Base-by-base conservation (phyloP, 2,888 invertebrate genomes). In the Heliconius ismenius region DNA sequence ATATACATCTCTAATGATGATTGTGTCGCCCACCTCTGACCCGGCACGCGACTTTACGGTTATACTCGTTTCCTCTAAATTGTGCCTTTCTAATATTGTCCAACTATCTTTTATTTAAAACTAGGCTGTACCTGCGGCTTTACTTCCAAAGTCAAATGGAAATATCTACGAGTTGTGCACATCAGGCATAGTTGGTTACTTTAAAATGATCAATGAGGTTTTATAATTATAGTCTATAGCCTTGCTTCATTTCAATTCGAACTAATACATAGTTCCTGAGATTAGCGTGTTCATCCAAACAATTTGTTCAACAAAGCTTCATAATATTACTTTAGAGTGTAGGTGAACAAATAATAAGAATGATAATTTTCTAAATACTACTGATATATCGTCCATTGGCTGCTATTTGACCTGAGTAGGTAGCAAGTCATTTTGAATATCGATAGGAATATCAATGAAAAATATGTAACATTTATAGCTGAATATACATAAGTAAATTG, bases 21-120 rank as follows among this genome's bases (percentile, higher is more conserved):
- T 79, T 75, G 77, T 78, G 77, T 79, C 82, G 83, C 83, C 83
- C 84, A 85, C 84, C 84, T 84, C 49, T 83, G 84, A 84, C 83
- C 83, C 79, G 81, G 81, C 84, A 83, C 83, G 83, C 82, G 83
- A 79, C 82, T 75, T 73, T 73, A 73, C 73, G 73, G 73, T 73
- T 63, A 62, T 73, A 18, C 60, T 3, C 18, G 26, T 62, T 65
- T 58, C 54, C 39, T 49, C 49, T 49, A n/a, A n/a, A 75, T 58
- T 60, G 60, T 68, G 76, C 81, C 79, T 82, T 82, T 80, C 80
- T 80, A 81, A 79, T 73, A 32, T 78, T 76, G 72, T 73, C 54
- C 62, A 65, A 70, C 15, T 18, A 65, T 69, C 43, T 70, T 75
- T 36, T 43, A 24, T 15, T n/a, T 43, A 9, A 67, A 67, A 58